phyloP scores from a whole-genome alignment of 1,140 invertebrate species.

The Solenopsis fugax region DNA sequence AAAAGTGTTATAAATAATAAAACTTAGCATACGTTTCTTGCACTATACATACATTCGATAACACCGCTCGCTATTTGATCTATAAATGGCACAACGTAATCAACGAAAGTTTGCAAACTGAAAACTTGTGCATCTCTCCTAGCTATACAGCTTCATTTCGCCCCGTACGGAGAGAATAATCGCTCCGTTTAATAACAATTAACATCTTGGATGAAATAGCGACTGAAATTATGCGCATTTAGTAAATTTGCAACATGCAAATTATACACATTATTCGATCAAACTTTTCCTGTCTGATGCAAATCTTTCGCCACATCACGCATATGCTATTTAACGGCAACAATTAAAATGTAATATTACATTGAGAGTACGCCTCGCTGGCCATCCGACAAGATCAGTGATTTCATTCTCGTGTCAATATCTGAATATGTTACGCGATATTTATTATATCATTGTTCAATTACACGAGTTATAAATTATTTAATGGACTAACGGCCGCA shows the following conservation, averaged over 20 bases:
- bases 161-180: constrained; percentile 28
- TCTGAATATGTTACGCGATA: constrained; percentile 7
- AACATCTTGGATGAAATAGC: constrained; percentile 39
- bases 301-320: constrained; percentile 10
- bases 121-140: constrained; percentile 33
- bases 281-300: not conserved
- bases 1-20: not conserved
- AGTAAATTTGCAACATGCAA: constrained; percentile 15
- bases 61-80: not conserved
- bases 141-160: not conserved
- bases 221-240: constrained; percentile 41
- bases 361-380: not conserved
- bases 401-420: constrained; percentile 13
- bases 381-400: not conserved
- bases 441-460: not conserved
- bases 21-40: not conserved
- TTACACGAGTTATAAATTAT: constrained; percentile 1
- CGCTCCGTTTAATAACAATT: constrained; percentile 36
- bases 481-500: not conserved
- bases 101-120: constrained; percentile 43
- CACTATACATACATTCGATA: not conserved
- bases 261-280: constrained; percentile 28
- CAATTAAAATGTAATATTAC: constrained; percentile 31
- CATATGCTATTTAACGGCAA: not conserved
- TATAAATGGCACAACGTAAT: constrained; percentile 34